Evolutionary conservation across 2,797 vertebrate genomes (phyloP), one percentile per base, ranked within the genome.

Genomic region (Macrochelys suwanniensis): DNA sequence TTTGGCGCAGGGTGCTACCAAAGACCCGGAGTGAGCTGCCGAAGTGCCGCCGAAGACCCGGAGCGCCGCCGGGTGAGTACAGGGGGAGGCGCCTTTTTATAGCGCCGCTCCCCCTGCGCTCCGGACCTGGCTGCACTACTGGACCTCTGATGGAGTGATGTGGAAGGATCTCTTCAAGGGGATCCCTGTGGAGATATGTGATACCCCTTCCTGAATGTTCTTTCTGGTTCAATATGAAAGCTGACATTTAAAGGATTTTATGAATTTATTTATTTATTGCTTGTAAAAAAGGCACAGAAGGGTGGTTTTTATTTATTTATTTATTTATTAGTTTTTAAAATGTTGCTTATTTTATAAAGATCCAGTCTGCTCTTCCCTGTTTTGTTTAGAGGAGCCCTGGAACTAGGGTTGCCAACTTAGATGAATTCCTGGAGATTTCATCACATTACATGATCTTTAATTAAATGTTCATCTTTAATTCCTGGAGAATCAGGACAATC

Each of bases 301-400:
- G 33, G n/a, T 68, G 5, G 4, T 21, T 68, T 68, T 33, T 61
- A 61, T 61, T 33, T 68, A 68, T 68, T 68, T 68, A 37, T 37
- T 54, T 23, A 21, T 54, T 3, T 21, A 68, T 19, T 65, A 2
- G 17, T n/a, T 68, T 68, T 68, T 37, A 37, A 65, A 37, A 68
- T 68, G 23, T 37, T 76, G 76, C 7, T 92, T 95, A 79, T 74
- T 42, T 33, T 79, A 10, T 26, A 12, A 91, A 82, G 12, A 33
- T 21, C 7, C 61, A 89, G 94, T 94, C 86, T 25, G 21, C 26
- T 89, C 59, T 87, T 91, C 42, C 87, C 23, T 61, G 1, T 79
- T 96, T 93, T 96, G 59, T 92, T 97, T 95, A 90, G 90, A 96
- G 59, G 89, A 94, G 82, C 71, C 51, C 92, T 95, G 84, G 71